A percentile compares a stretch with the other conserved stretches of the same genome.
phyloP scores from a whole-genome alignment of 2,797 vertebrate genomes.

The Girardinus metallicus region DNA sequence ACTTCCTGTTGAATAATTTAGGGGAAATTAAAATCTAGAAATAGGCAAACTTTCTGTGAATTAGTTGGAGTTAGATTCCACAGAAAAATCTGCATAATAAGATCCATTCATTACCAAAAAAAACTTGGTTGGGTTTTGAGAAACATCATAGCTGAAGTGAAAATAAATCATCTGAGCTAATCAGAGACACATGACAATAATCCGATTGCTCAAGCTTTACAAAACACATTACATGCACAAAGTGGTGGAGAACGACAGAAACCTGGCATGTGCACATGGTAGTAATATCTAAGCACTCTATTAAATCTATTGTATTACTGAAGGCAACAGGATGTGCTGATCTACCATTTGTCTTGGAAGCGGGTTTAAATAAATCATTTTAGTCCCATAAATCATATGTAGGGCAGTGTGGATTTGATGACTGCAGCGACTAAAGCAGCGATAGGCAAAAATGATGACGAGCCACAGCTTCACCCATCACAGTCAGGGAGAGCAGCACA shows the following conservation, averaged over 20 bases:
- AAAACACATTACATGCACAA: not conserved
- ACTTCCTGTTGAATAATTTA: not conserved
- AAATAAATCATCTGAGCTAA: not conserved
- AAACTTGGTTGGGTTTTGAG: not conserved
- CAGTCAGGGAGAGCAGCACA: not conserved
- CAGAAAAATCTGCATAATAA: not conserved
- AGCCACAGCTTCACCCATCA: not conserved
- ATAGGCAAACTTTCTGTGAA: not conserved
- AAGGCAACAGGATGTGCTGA: not conserved
- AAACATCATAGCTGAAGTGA: not conserved
- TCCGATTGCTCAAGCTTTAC: not conserved
- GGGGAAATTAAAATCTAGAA: not conserved
- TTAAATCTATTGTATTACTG: conserved; percentile 1
- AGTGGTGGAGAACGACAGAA: not conserved
- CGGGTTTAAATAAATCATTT: not conserved
- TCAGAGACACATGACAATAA: not conserved
- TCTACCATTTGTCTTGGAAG: not conserved
- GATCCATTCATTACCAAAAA: not conserved
- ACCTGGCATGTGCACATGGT: not conserved
- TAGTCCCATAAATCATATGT: not conserved
- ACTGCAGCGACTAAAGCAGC: not conserved
- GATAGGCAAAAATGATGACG: not conserved
- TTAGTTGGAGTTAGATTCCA: not conserved
- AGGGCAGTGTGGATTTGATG: not conserved
- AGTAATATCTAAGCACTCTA: not conserved